A percentile compares a stretch with the other conserved stretches of the same genome.
Conservation (phyloP, 2,888 invertebrate species). For the Catocala fraxini region DNA sequence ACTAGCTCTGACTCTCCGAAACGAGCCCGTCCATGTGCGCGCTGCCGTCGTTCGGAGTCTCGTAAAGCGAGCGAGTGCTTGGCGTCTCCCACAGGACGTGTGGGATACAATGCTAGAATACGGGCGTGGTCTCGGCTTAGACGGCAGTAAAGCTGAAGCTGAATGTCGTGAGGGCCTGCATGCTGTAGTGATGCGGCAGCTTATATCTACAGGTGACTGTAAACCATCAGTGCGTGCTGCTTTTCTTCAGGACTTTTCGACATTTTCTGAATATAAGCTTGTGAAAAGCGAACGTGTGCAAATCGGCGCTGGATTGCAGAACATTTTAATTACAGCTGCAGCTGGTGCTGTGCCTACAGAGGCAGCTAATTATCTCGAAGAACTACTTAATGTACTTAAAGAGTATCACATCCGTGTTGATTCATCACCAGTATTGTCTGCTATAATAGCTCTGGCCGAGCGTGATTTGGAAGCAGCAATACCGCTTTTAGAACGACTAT, state of each 20-base stretch:
- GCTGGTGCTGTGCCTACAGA: conserved; percentile 24
- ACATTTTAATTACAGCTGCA: conserved; percentile 47
- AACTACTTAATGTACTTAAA: conserved; percentile 28
- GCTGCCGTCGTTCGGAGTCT: conserved; percentile 47
- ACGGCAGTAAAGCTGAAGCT: conserved; percentile 58
- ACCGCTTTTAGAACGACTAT: conserved; percentile 56
- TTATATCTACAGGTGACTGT: conserved; percentile 49
- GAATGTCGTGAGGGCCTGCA: conserved; percentile 70
- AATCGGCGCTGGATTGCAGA: conserved; percentile 46
- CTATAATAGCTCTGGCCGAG: conserved; percentile 47
- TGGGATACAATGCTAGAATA: conserved; percentile 66
- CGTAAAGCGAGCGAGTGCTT: too few species aligned
- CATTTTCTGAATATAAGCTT: conserved; percentile 60
- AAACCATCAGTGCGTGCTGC: conserved; percentile 44
- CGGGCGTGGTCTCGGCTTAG: conserved; percentile 65
- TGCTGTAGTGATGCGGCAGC: conserved; percentile 62
- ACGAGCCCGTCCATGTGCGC: conserved; percentile 66
- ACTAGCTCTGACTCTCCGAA: conserved; percentile 57
- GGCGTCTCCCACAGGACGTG: conserved; percentile 10
- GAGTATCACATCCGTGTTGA: too few species aligned
- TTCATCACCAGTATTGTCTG: conserved; percentile 30
- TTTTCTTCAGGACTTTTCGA: conserved; percentile 60
- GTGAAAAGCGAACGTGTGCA: conserved; percentile 51
- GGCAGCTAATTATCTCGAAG: conserved; percentile 34
- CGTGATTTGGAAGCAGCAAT: conserved; percentile 39